Base-by-base conservation (phyloP, 2,113 vertebrate genomes). In the Nerophis ophidion region DNA sequence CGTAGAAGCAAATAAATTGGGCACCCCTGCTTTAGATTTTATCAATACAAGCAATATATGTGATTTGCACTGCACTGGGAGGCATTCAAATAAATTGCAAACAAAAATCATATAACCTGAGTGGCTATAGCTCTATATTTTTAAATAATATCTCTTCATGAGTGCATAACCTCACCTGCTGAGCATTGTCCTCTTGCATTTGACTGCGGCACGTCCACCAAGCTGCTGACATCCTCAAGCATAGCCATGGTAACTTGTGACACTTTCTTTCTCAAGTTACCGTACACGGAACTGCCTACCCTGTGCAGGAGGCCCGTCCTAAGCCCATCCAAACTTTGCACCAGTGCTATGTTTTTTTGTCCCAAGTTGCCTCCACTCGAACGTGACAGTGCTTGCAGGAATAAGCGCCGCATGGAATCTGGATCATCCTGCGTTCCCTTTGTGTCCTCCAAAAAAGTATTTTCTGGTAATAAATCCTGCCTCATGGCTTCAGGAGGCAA, bases 271-370 rank as follows among this genome's bases (percentile, higher is more conserved):
- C 88, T 90, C 76, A 95, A 86, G 80, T 88, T 93, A 57, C 87
- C 69, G 55, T 93, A 93, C 47, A 94, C 91, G 5, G 92, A 90
- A 56, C 72, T 90, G 48, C 93, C 92, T 75, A 94, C 88, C 68
- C 86, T 90, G 75, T 88, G 91, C 66, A 94, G 76, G 36, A 94
- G 81, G 48, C 90, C 89, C 26, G 74, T 87, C 52, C 85, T 77
- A 36, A 92, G 70, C 10, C 87, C 85, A 50, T 92, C 91, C 70
- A 93, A 81, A 40, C 88, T 87, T 46, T 88, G 89, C 75, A 93
- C 89, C 4, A 93, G 87, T 68, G 81, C 86, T 3, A 90, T 81
- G 57, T 90, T 90, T 15, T 81, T 82, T 73, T 86, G 79, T 1
- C 74, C 71, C 26, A 83, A 15, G 45, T 76, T 76, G 70, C 81